A percentile compares a stretch with the other conserved stretches of the same genome.
Conservation (phyloP, 1,140 invertebrate species). For the Pseudachorutes palmiensis region DNA sequence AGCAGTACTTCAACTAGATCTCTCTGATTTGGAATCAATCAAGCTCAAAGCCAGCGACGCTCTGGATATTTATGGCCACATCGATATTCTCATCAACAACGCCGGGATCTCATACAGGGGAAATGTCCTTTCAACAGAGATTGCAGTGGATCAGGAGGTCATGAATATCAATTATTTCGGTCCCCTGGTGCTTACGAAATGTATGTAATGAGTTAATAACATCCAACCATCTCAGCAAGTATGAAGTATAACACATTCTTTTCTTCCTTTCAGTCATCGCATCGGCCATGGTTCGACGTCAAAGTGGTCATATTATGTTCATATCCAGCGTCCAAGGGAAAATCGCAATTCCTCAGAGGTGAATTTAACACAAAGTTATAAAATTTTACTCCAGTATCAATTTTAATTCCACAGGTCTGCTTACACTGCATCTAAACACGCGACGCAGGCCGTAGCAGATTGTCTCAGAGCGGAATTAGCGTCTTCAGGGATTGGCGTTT, state of each 20-base stretch:
- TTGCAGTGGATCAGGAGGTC: conserved; percentile 78
- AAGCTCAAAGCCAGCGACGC: conserved; percentile 49
- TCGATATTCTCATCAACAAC: conserved; percentile 90
- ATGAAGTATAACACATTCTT: no score
- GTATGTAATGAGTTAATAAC: conserved; percentile 47
- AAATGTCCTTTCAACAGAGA: conserved; percentile 59
- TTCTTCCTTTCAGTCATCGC: conserved; percentile 70
- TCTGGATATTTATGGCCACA: conserved; percentile 51
- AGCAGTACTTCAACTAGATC: conserved; percentile 64
- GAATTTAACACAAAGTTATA: conserved; percentile 17
- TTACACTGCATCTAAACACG: conserved; percentile 91
- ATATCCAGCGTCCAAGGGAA: conserved; percentile 91
- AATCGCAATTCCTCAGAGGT: conserved; percentile 75
- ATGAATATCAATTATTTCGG: conserved; percentile 95
- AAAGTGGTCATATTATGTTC: conserved; percentile 74
- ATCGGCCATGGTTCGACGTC: conserved; percentile 67
- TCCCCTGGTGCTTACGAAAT: conserved; percentile 80
- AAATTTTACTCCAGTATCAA: background rate
- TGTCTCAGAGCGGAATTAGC: conserved; percentile 69
- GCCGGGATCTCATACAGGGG: conserved; percentile 80
- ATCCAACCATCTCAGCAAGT: background rate
- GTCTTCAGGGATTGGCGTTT: conserved; percentile 65
- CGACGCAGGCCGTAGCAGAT: conserved; percentile 79
- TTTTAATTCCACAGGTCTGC: conserved; percentile 53
- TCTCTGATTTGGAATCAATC: conserved; percentile 60